Conservation (phyloP, 30 jellyfish, hydroid and myxozoan species). For the Cassiopea xamachana region DNA sequence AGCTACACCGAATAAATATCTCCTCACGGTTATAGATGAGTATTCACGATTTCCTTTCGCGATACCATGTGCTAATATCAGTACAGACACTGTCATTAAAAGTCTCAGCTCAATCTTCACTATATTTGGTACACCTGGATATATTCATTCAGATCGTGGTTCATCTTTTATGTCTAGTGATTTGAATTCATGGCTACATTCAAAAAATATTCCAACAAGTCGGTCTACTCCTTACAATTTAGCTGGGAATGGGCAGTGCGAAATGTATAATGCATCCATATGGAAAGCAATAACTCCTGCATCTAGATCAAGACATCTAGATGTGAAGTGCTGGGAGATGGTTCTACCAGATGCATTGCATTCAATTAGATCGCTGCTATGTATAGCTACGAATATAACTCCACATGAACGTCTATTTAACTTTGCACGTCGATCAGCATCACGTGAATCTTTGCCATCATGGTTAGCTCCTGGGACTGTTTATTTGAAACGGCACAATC, state of each 20-base stretch:
- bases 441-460: constrained; percentile 49
- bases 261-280: constrained; percentile 29
- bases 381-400: constrained; percentile 56
- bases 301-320: background rate
- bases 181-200: constrained; percentile 55
- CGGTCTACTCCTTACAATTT: constrained; percentile 60
- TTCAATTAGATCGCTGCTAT: constrained; percentile 37
- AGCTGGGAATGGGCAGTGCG: constrained; percentile 32
- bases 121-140: constrained; percentile 50
- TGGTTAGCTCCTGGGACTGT: constrained; percentile 63
- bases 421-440: constrained; percentile 1
- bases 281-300: constrained; percentile 46
- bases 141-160: constrained; percentile 5
- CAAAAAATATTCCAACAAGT: constrained; percentile 34
- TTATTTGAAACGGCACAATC: constrained; percentile 30
- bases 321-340: constrained; percentile 22
- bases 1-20: constrained; percentile 24
- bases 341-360: constrained; percentile 51
- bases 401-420: constrained; percentile 38
- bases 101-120: constrained; percentile 32
- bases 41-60: constrained; percentile 76
- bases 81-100: constrained; percentile 34
- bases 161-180: constrained; percentile 55
- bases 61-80: constrained; percentile 15
- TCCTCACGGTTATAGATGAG: constrained; percentile 73